Evolutionary conservation across 2,888 invertebrate species (phyloP), one percentile per base, ranked within the genome.

Genomic region (Chloromyia formosa): DNA sequence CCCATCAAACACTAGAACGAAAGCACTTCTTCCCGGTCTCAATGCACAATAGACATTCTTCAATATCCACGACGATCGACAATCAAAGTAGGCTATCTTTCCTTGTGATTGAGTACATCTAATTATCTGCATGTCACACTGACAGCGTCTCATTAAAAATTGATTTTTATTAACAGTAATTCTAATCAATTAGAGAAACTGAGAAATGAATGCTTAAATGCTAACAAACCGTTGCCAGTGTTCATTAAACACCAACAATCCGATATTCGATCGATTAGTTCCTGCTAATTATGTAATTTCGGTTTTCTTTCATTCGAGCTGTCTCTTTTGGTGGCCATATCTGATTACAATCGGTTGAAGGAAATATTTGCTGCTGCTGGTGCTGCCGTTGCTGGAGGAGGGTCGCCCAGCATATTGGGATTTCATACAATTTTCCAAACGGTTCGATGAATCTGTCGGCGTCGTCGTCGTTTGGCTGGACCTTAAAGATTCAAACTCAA

Each of bases 281-380:
- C 45, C 56, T 42, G 35, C 42, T 72, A 58, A 74, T 76, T 76
- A 74, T 74, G 76, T 76, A 76, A 74, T 74, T 76, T 74, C 56
- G 69, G 74, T 71, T 62, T 71, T 45, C 58, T 64, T 71, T 64
- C 76, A 74, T 73, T 71, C 71, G 49, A 35, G 64, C 58, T 49
- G 72, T 45, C 76, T 76, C 76, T 54, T 76, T 76, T 76, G 73
- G 73, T 71, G 62, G 56, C 58, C 74, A 64, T 75, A 76, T 74
- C 76, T 74, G 76, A 76, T 76, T 74, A 58, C 74, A 40, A 42
- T 54, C 74, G 60, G 74, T 75, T 68, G 64, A 49, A 64, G 56
- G 22, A 60, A 23, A 60, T 49, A 49, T n/a, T 5, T 49, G 20
- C 4, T 45, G 45, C 18, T 42, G 7, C 4, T 4, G 7, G 40